Base-by-base conservation (phyloP, 2,797 vertebrate species). In the Oreochromis grahami region DNA sequence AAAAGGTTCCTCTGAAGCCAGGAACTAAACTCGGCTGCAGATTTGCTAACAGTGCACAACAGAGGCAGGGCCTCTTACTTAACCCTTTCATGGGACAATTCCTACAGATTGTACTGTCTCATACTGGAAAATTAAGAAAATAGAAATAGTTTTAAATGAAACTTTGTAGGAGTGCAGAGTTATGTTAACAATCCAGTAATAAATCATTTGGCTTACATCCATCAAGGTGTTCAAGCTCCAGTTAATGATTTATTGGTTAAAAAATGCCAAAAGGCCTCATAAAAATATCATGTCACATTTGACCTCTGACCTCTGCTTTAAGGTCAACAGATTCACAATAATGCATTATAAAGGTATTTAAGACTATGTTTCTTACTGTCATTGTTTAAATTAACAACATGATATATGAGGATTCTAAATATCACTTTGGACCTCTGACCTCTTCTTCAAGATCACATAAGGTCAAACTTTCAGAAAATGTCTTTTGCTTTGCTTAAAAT, bases 51-150 rank as follows among this genome's bases (percentile, higher is more conserved):
- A 58, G 10, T 56, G 21, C 5, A 5, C 12, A 32, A 17, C 38
- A 38, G 53, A 43, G 72, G 12, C 17, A n/a, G 86, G 55, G 26
- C 78, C 45, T 81, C 43, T 56, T 3, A 10, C 6, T 89, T 89
- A 91, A 90, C 89, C 60, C 85, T 63, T 79, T 78, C 38, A 86
- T 52, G 13, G 43, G 82, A 5, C 14, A 2, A 43, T 24, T 15
- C 63, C 14, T 4, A 10, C 34, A 52, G 12, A 45, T 29, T 56
- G 17, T 26, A 72, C 51, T 34, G 32, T 29, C 19, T 48, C 12
- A n/a, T 21, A 21, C 2, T 60, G 9, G 26, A 3, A 48, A 0
- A 58, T 60, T n/a, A 60, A n/a, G 7, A 11, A 24, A 29, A 15
- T 7, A 45, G 26, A 78, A 19, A 43, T 63, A n/a, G 32, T 63